A percentile compares a stretch with the other conserved stretches of the same genome.
Conservation (phyloP, 2,113 vertebrate species). For the Okapia johnstoni region DNA sequence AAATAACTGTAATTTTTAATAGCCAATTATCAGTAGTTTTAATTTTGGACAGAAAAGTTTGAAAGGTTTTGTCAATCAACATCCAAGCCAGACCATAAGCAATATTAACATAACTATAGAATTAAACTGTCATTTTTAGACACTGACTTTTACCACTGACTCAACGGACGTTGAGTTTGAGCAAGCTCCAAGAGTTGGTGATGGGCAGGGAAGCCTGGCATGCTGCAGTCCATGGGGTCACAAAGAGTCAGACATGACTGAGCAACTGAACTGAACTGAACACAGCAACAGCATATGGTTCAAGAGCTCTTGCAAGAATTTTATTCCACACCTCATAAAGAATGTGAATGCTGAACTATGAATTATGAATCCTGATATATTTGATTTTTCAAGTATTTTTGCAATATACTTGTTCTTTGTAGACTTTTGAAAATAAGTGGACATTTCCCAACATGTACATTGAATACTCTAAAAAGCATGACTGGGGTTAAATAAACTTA, state of each 20-base stretch:
- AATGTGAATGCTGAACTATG: neutral
- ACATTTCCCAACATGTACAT: neutral
- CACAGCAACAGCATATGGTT: neutral
- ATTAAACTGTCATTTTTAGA: constrained; percentile 16
- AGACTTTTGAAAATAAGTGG: neutral
- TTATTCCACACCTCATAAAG: neutral
- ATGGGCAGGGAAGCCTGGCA: neutral
- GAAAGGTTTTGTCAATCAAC: constrained; percentile 25
- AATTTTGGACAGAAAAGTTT: neutral
- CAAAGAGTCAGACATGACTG: neutral
- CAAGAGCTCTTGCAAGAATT: neutral
- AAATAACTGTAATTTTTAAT: neutral
- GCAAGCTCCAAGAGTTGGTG: neutral
- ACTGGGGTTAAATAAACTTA: neutral
- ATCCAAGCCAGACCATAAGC: neutral
- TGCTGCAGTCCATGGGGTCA: neutral
- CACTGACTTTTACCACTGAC: neutral
- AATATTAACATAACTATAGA: constrained; percentile 36
- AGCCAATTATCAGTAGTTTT: neutral
- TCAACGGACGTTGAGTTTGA: neutral
- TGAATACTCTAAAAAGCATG: neutral
- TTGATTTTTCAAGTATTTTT: constrained; percentile 30
- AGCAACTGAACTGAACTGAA: neutral
- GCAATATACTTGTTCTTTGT: neutral
- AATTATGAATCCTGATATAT: neutral